Base-by-base conservation (phyloP, 2,888 invertebrate species). In the Zonitis immaculata region DNA sequence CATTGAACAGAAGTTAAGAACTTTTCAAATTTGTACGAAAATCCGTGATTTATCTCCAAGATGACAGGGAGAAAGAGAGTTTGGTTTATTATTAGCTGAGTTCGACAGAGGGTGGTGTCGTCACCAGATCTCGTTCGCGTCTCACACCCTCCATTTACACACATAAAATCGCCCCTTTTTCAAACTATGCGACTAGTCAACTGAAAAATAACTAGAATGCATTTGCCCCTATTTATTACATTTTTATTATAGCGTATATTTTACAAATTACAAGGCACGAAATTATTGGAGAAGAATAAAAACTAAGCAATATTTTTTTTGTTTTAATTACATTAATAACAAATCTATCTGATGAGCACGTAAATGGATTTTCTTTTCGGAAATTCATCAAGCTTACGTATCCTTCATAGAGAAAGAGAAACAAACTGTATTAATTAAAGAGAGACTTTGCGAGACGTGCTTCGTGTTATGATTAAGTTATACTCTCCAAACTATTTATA, bases 11-110 rank as follows among this genome's bases (percentile, higher is more conserved):
- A 39, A 52, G 46, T 52, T 18, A 30, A 54, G 35, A 57, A 57
- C 57, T 57, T 57, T 57, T 57, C 57, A 57, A 57, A 57, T 57
- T 57, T 57, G n/a, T n/a, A 52, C 47, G 54, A 16, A 16, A 54
- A 49, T 52, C 49, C 39, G 44, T 51, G 57, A 57, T 57, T 57
- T 57, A 57, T 57, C 51, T 54, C 47, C 47, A 42, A 30, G 16
- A 48, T 45, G 56, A 50, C 47, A 53, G 51, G n/a, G n/a, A n/a
- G n/a, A n/a, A n/a, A 39, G 14, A 27, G 14, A 51, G 53, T 48
- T 53, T 53, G 56, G 52, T 57, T 51, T 57, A 57, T 57, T 57
- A 54, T n/a, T n/a, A n/a, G 57, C 57, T 47, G 48, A 53, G 53
- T 50, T 35, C 53, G 57, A 53, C 51, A 51, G 51, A 50, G 51